A percentile compares a stretch with the other conserved stretches of the same genome.
These are phyloP conservation scores for Trichonephila clavipes DNA, from an alignment of 1,140 invertebrate species.

Conservation along the genomic window DNA sequence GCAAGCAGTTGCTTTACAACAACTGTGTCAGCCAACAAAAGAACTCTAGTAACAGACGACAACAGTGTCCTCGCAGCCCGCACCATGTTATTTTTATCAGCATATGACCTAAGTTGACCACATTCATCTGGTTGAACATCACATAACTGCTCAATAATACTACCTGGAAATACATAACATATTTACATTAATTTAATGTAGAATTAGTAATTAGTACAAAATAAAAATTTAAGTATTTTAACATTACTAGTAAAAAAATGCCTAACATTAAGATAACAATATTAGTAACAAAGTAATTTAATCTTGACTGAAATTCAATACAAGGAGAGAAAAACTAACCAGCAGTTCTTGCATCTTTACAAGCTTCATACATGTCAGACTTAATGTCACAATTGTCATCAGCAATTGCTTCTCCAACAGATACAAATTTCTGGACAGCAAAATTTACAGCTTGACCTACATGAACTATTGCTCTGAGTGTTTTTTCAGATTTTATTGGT, in stretches of 20 bases:
- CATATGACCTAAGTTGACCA: slow-evolving; percentile 73
- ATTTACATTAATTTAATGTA: neutral
- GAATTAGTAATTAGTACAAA: neutral
- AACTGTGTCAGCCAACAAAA: slow-evolving; percentile 97
- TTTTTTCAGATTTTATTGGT: slow-evolving; percentile 82
- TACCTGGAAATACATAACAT: slow-evolving; percentile 83
- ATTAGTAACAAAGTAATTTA: neutral
- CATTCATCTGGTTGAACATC: slow-evolving; percentile 82
- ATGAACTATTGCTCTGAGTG: slow-evolving; percentile 89
- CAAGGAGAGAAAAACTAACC: slow-evolving; percentile 84
- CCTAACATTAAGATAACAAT: too few relatives aligned
- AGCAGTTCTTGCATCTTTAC: slow-evolving; percentile 96
- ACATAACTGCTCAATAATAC: slow-evolving; percentile 93
- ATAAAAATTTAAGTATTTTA: too few relatives aligned
- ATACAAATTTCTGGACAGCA: slow-evolving; percentile 98
- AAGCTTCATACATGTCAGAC: slow-evolving; percentile 98
- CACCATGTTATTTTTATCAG: slow-evolving; percentile 84
- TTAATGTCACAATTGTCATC: slow-evolving; percentile 98
- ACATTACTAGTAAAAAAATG: neutral
- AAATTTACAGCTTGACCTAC: slow-evolving; percentile 98
- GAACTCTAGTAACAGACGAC: slow-evolving; percentile 96
- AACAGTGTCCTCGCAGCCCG: slow-evolving; percentile 95
- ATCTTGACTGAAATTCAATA: neutral
- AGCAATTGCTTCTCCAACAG: slow-evolving; percentile 98
- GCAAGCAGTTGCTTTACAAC: slow-evolving; percentile 97